These are phyloP conservation scores for Oscheius onirici DNA, from an alignment of 2,888 invertebrate genomes.

Conservation along the genomic window DNA sequence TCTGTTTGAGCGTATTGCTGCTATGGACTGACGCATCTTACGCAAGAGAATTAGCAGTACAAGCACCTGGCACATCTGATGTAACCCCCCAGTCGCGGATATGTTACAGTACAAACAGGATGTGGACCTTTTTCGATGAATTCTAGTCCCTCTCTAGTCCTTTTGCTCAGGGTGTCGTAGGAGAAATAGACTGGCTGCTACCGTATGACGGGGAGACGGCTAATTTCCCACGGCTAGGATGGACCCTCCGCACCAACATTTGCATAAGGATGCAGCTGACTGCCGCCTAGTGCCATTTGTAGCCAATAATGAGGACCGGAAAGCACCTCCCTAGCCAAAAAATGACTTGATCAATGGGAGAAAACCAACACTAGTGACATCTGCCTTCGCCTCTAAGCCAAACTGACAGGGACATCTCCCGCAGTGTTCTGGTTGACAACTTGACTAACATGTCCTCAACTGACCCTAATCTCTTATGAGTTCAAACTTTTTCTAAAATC, in stretches of 20 bases:
- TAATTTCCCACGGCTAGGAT: slow-evolving; percentile 33
- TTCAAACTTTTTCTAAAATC: background rate
- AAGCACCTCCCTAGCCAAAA: slow-evolving; percentile 26
- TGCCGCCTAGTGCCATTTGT: slow-evolving; percentile 32
- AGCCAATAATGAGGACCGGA: slow-evolving; percentile 31
- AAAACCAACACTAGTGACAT: too few species aligned
- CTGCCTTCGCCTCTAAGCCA: too few species aligned
- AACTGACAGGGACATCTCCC: background rate
- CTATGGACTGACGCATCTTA: slow-evolving; percentile 14
- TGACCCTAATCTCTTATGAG: slow-evolving; percentile 5
- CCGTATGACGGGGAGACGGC: slow-evolving; percentile 23
- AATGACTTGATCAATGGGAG: background rate
- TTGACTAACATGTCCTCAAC: background rate
- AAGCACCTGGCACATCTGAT: slow-evolving; percentile 27
- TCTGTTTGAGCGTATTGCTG: slow-evolving; percentile 20
- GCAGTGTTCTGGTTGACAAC: background rate
- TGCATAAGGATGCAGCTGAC: slow-evolving; percentile 33
- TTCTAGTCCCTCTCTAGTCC: background rate
- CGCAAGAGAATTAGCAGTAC: slow-evolving; percentile 26
- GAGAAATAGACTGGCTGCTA: slow-evolving; percentile 17
- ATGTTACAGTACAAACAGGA: slow-evolving; percentile 10
- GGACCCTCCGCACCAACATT: slow-evolving; percentile 31
- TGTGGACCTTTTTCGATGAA: too few species aligned
- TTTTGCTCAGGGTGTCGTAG: slow-evolving; percentile 19
- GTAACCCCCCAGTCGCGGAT: slow-evolving; percentile 6